These are phyloP conservation scores for Brachystomella parvula DNA, from an alignment of 1,140 invertebrate species.

Conservation along the genomic window DNA sequence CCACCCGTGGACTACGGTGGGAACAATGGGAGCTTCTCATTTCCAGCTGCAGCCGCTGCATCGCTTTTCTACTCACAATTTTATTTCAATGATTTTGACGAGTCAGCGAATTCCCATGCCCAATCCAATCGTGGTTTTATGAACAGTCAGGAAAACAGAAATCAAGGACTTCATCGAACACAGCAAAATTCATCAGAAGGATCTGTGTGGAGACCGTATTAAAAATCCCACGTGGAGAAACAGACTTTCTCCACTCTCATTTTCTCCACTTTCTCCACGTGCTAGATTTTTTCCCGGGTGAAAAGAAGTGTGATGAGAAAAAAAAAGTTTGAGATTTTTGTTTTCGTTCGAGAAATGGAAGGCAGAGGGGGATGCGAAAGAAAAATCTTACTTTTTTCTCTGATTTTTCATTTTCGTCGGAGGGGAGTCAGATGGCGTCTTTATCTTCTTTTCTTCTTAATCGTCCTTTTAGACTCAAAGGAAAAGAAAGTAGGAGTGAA, in stretches of 20 bases:
- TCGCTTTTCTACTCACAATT: constrained; percentile 38
- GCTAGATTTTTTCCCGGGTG: background rate
- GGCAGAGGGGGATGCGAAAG: too few species aligned
- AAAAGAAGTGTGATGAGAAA: constrained; percentile 17
- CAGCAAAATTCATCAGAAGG: background rate
- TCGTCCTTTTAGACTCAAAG: background rate
- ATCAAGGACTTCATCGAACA: constrained; percentile 1
- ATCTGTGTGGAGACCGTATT: constrained; percentile 35
- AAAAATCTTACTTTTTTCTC: background rate
- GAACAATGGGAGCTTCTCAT: background rate
- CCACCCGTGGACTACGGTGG: background rate
- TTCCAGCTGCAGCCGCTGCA: constrained; percentile 36
- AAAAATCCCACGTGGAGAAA: background rate
- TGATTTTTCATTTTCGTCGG: background rate
- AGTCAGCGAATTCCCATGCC: constrained; percentile 1
- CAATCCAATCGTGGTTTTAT: background rate
- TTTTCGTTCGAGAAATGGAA: too few species aligned
- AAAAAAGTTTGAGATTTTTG: constrained; percentile 22
- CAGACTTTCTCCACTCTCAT: background rate
- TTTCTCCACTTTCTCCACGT: constrained; percentile 5
- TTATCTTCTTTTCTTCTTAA: background rate
- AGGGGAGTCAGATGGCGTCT: constrained; percentile 34
- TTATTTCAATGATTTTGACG: constrained; percentile 37
- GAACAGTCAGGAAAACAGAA: background rate
- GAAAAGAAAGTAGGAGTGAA: background rate